phyloP scores from a whole-genome alignment of 2,113 vertebrate species.

The Damaliscus lunatus region DNA sequence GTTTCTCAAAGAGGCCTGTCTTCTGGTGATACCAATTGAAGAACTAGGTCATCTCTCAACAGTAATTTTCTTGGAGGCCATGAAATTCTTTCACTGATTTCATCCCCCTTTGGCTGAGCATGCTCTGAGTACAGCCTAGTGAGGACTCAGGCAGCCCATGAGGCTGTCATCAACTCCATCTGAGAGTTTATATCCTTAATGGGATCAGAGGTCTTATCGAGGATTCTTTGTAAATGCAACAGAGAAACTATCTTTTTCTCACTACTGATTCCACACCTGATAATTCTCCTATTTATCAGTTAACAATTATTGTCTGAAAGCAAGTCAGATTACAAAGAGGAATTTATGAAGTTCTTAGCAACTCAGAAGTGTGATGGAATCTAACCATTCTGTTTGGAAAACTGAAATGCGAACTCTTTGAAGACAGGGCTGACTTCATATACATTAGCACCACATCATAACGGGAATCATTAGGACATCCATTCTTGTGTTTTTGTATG shows the following conservation, averaged over 20 bases:
- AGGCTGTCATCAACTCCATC: constrained; percentile 79
- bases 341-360: constrained; percentile 76
- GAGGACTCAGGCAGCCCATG: constrained; percentile 73
- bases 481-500: not conserved
- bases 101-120: constrained; percentile 79
- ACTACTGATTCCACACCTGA: constrained; percentile 80
- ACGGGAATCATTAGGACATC: not conserved
- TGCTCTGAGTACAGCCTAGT: constrained; percentile 67
- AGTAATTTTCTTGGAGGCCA: constrained; percentile 82
- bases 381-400: constrained; percentile 36
- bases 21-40: constrained; percentile 82
- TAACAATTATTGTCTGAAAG: constrained; percentile 80
- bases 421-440: constrained; percentile 44
- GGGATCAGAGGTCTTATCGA: constrained; percentile 84
- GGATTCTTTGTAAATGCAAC: constrained; percentile 77
- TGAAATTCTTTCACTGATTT: constrained; percentile 80
- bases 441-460: constrained; percentile 1
- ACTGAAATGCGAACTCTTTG: constrained; percentile 43
- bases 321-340: constrained; percentile 69
- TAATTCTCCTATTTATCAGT: constrained; percentile 79
- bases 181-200: constrained; percentile 84
- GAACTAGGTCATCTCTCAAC: constrained; percentile 82
- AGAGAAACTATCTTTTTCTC: constrained; percentile 79
- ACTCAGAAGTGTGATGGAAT: constrained; percentile 51
- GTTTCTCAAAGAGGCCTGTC: constrained; percentile 82